These are phyloP conservation scores for Gerris buenoi DNA, from an alignment of 1,140 invertebrate genomes.

Conservation along the genomic window DNA sequence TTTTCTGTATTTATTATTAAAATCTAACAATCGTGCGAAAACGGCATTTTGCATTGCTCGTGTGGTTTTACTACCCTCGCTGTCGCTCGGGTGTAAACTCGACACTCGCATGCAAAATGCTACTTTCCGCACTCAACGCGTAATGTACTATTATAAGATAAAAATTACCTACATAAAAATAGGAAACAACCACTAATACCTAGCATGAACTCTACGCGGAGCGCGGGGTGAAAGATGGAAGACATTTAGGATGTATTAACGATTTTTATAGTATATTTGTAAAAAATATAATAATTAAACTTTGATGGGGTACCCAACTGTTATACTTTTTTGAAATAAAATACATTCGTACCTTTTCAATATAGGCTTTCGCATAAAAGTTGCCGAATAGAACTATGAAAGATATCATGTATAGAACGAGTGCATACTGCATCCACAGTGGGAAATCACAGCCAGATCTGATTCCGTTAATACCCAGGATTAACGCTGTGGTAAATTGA, in stretches of 20 bases:
- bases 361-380: constrained; percentile 73
- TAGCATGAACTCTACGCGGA: not conserved
- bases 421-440: constrained; percentile 83
- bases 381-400: constrained; percentile 83
- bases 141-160: too few species aligned
- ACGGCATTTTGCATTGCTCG: too few species aligned
- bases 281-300: not conserved
- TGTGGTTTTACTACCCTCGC: too few species aligned
- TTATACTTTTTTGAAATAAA: not conserved
- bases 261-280: not conserved
- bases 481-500: constrained; percentile 72
- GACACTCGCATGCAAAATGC: too few species aligned
- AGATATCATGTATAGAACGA: constrained; percentile 78
- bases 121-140: too few species aligned
- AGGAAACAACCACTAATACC: not conserved
- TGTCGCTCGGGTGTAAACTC: too few species aligned
- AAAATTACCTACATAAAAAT: not conserved
- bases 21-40: too few species aligned
- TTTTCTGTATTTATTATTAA: too few species aligned
- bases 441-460: constrained; percentile 74
- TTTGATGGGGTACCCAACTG: not conserved
- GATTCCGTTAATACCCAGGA: constrained; percentile 69
- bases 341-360: constrained; percentile 42
- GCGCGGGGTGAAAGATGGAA: not conserved
- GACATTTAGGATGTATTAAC: not conserved